Evolutionary conservation across 2,113 vertebrate species (phyloP), one percentile per base, ranked within the genome.

Genomic region (Odocoileus virginianus): DNA sequence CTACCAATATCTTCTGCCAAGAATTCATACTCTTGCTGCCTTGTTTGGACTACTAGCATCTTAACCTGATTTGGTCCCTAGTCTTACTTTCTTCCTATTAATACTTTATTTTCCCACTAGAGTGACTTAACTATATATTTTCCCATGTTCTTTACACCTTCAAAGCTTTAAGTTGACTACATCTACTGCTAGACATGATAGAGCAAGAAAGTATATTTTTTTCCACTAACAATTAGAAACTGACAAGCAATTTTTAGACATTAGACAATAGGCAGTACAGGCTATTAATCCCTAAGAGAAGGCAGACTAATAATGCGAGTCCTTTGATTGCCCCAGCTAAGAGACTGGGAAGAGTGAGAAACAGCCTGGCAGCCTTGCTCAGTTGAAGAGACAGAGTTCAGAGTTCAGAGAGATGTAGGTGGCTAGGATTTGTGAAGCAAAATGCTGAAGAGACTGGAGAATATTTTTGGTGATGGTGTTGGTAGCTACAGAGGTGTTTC

Each of bases 31-130:
- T 92, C 40, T 54, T 52, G 21, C 10, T 93, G 19, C 83, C 30
- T 74, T 95, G 43, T 33, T 87, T 30, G 6, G 5, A 83, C 36
- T 78, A 52, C 54, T 94, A 78, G 54, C 57, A 60, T 92, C 8
- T 79, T 74, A 92, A 87, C 12, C 12, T 55, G 9, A 78, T 79
- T 93, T 78, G 58, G 11, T 74, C 23, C 83, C 57, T 87, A 85
- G 27, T 88, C 33, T 96, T 33, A 57, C 19, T 94, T 3, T 82
- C 50, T 52, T 89, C 55, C 64, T 92, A 43, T 58, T 89, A 78
- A 79, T 83, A 91, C n/a, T 83, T 95, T 76, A 84, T 93, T 96
- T 95, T 12, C 21, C 33, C 54, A 92, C 74, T 16, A 87, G 40
- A 95, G 43, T 93, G 55, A 91, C 74, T 95, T 57, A 96, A 88